phyloP scores from a whole-genome alignment of 2,797 vertebrate species.

The Sparus aurata region DNA sequence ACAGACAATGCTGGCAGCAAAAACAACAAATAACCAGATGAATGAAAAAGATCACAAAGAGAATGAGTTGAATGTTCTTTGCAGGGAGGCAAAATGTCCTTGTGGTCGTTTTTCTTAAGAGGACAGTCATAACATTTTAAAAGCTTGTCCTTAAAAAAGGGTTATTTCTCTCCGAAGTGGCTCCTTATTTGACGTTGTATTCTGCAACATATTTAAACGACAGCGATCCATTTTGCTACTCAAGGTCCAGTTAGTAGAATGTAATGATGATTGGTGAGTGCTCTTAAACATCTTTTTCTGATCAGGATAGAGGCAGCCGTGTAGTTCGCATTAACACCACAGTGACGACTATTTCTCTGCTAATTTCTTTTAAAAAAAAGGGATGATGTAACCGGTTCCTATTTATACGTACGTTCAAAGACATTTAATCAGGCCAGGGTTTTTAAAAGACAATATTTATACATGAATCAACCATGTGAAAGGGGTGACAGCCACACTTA shows the following conservation, averaged over 20 bases:
- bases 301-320: not conserved
- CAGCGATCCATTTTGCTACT: constrained; percentile 8
- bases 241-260: constrained; percentile 10
- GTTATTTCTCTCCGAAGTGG: not conserved
- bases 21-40: no score
- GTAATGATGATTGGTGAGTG: constrained; percentile 14
- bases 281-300: constrained; percentile 23
- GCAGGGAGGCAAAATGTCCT: no score
- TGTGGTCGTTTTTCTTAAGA: no score
- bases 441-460: not conserved
- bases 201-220: not conserved
- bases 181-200: not conserved
- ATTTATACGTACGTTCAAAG: not conserved
- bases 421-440: not conserved
- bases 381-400: not conserved
- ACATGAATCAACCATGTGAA: constrained; percentile 4
- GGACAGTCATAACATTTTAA: not conserved
- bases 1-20: no score
- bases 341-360: not conserved
- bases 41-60: no score
- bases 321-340: not conserved
- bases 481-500: constrained; percentile 4
- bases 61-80: no score
- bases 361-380: not conserved
- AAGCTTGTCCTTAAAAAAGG: not conserved